Evolutionary conservation across 2,888 invertebrate species (phyloP).

Genomic region (Trichopria drosophilae): DNA sequence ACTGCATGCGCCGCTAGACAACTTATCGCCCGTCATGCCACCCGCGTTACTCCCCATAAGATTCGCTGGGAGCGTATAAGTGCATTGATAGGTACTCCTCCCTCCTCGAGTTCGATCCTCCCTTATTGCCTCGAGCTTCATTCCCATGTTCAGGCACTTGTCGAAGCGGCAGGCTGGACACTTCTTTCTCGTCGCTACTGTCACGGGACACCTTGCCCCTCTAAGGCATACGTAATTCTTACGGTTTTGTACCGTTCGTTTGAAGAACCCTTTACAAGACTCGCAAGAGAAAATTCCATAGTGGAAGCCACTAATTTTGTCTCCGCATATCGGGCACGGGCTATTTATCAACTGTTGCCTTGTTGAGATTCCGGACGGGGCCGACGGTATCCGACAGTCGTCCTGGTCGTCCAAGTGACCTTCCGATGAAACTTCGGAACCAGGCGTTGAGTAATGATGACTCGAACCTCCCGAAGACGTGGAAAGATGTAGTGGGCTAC

Average conservation of each 20-base stretch:
- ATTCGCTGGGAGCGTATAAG: conserved; percentile 79
- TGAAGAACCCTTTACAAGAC: conserved; percentile 97
- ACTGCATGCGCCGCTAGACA: conserved; percentile 51
- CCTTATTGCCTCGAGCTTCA: conserved; percentile 96
- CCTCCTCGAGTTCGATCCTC: conserved; percentile 95
- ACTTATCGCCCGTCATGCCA: conserved; percentile 59
- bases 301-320: conserved; percentile 95
- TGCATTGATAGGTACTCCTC: conserved; percentile 93
- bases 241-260: conserved; percentile 96
- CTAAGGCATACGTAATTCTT: conserved; percentile 94
- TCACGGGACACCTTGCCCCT: conserved; percentile 89
- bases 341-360: conserved; percentile 88
- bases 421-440: conserved; percentile 46
- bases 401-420: conserved; percentile 46
- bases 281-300: conserved; percentile 98
- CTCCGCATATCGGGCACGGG: conserved; percentile 93
- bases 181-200: conserved; percentile 91
- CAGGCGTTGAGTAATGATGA: conserved; percentile 44
- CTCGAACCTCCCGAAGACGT: conserved; percentile 41
- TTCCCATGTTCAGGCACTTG: conserved; percentile 92
- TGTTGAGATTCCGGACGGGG: conserved; percentile 76
- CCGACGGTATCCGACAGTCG: conserved; percentile 56
- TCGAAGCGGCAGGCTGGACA: conserved; percentile 97
- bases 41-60: conserved; percentile 62
- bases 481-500: conserved; percentile 60